Evolutionary conservation across 2,113 vertebrate species (phyloP).

Genomic region (Ochotona princeps): DNA sequence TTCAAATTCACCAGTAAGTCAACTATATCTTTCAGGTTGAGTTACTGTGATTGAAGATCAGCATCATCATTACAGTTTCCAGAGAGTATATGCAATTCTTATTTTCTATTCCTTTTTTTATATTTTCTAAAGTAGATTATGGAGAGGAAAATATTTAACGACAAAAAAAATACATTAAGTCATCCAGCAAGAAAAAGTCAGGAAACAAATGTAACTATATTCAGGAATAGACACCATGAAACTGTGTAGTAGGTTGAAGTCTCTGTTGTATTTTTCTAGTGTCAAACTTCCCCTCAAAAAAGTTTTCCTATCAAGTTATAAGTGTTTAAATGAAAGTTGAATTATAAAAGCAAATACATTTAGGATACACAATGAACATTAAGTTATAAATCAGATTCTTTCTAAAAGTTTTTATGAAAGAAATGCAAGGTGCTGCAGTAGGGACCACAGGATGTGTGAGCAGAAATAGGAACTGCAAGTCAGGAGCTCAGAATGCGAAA

Average conservation of each 20-base stretch:
- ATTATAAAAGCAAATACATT: constrained; percentile 28
- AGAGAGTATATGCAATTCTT: neutral
- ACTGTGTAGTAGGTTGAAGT: neutral
- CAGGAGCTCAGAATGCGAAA: neutral
- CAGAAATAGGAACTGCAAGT: neutral
- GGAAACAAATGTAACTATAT: neutral
- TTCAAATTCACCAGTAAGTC: neutral
- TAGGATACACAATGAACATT: constrained; percentile 10
- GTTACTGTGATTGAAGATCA: neutral
- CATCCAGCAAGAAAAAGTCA: neutral
- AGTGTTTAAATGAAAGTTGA: constrained; percentile 52
- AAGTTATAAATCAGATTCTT: neutral
- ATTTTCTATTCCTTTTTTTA: constrained; percentile 37
- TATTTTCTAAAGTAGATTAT: neutral
- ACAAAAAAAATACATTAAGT: neutral
- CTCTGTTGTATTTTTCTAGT: neutral
- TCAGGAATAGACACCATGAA: neutral
- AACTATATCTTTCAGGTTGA: neutral
- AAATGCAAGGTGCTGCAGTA: neutral
- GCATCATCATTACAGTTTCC: neutral
- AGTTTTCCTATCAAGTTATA: neutral
- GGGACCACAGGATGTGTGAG: neutral
- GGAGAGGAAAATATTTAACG: neutral
- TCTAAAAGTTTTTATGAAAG: constrained; percentile 32
- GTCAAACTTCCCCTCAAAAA: neutral